These are phyloP conservation scores for Archilochus colubris DNA, from an alignment of 2,113 vertebrate species.

Conservation along the genomic window DNA sequence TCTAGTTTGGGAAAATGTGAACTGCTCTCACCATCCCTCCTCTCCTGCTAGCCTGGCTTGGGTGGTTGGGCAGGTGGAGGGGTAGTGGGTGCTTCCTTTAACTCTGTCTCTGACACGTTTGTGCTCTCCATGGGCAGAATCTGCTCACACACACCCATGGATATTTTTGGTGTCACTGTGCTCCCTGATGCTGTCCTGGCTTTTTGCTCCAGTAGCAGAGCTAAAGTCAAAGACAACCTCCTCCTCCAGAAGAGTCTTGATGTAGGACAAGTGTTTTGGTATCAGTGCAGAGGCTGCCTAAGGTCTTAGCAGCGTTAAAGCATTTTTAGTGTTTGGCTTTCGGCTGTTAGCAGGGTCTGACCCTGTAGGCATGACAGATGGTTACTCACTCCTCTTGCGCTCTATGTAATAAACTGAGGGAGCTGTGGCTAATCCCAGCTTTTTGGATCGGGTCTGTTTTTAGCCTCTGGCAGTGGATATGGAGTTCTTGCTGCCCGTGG, in stretches of 20 bases:
- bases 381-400: neutral
- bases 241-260: neutral
- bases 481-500: neutral
- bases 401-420: neutral
- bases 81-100: neutral
- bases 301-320: neutral
- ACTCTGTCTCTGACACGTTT: neutral
- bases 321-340: neutral
- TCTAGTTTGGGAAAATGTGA: fast-evolving
- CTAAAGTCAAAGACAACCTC: neutral
- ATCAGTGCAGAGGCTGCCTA: neutral
- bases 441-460: neutral
- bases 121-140: neutral
- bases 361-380: neutral
- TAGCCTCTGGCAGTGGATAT: neutral
- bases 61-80: no score
- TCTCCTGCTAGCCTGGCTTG: neutral
- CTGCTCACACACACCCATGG: neutral
- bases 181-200: neutral
- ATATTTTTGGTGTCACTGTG: neutral
- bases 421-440: neutral
- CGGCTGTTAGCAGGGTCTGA: neutral
- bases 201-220: neutral
- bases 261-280: neutral
- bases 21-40: neutral